Conservation (phyloP, 2,797 vertebrate species). For the Glyptemys insculpta region DNA sequence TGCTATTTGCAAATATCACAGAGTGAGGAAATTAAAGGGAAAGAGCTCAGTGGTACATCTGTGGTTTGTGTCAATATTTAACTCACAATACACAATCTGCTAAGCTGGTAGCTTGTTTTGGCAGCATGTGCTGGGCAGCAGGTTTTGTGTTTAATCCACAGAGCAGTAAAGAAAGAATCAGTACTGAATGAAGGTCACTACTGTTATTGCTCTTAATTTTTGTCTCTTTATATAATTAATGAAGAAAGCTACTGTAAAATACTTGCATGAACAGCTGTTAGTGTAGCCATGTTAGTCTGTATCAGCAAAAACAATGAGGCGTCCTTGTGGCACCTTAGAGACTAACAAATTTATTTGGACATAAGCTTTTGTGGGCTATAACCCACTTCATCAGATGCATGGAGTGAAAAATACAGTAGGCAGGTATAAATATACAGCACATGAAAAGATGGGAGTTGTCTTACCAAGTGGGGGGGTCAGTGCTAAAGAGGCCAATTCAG, state of each 20-base stretch:
- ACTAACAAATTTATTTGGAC: too few species aligned
- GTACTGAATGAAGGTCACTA: not conserved
- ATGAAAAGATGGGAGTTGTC: too few species aligned
- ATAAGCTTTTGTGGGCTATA: too few species aligned
- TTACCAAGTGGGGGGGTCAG: too few species aligned
- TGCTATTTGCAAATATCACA: conserved; percentile 21
- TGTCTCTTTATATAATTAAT: conserved; percentile 1
- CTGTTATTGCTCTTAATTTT: not conserved
- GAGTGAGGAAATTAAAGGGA: conserved; percentile 42
- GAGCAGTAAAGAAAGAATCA: conserved; percentile 9
- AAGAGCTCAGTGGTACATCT: conserved; percentile 17
- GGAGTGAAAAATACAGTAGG: too few species aligned
- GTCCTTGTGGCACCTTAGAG: too few species aligned
- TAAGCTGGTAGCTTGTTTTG: conserved; percentile 62
- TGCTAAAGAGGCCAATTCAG: too few species aligned
- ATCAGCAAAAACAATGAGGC: too few species aligned
- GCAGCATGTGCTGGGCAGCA: conserved; percentile 11
- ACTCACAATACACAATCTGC: conserved; percentile 57
- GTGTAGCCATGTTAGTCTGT: too few species aligned
- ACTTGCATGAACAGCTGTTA: not conserved
- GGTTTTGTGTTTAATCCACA: conserved; percentile 52
- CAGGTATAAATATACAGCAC: too few species aligned
- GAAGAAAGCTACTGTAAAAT: not conserved
- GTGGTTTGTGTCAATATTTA: conserved; percentile 59
- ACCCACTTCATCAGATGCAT: too few species aligned